Evolutionary conservation across 2,888 invertebrate species (phyloP).

Genomic region (Caenorhabditis becei): DNA sequence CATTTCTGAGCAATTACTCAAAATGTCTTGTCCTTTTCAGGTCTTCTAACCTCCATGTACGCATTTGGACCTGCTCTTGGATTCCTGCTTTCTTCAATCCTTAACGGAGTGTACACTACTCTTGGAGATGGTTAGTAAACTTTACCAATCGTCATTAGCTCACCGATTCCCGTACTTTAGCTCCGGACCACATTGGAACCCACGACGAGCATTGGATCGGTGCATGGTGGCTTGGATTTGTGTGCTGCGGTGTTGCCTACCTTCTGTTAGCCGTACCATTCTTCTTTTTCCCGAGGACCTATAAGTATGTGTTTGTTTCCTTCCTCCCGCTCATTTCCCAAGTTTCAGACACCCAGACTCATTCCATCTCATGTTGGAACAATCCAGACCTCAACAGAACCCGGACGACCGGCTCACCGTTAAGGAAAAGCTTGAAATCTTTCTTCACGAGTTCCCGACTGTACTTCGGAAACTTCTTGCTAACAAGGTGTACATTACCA

Average conservation of each 20-base stretch:
- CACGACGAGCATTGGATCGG: constrained; percentile 88
- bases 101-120: constrained; percentile 72
- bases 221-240: constrained; percentile 88
- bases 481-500: constrained; percentile 86
- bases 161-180: constrained; percentile 40
- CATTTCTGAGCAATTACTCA: too few species aligned
- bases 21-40: constrained; percentile 55
- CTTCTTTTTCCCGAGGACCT: constrained; percentile 85
- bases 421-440: constrained; percentile 44
- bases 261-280: constrained; percentile 85
- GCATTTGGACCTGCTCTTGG: constrained; percentile 78
- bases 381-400: constrained; percentile 27
- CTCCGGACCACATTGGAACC: constrained; percentile 85
- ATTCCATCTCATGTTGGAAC: constrained; percentile 54
- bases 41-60: constrained; percentile 77
- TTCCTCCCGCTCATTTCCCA: not conserved
- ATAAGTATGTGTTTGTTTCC: constrained; percentile 40
- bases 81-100: constrained; percentile 72
- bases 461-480: constrained; percentile 85
- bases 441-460: constrained; percentile 75
- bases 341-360: constrained; percentile 59
- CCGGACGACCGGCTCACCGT: constrained; percentile 40
- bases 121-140: constrained; percentile 62
- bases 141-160: not conserved
- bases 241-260: constrained; percentile 85